Base-by-base conservation (phyloP, 2,113 vertebrate species). In the Morone chrysops region DNA sequence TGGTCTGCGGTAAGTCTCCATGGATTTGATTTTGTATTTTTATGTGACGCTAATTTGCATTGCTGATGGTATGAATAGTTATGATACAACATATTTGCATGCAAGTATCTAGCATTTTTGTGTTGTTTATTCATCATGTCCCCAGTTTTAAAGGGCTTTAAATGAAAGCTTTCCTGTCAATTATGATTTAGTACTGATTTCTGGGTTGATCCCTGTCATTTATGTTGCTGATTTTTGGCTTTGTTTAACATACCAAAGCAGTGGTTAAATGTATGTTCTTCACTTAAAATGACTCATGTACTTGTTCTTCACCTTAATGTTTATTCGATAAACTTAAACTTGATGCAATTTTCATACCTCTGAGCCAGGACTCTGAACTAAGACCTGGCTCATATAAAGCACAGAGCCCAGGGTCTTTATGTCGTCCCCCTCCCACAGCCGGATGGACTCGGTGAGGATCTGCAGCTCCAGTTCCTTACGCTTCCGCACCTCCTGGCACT, bases 401-500 rank as follows among this genome's bases (percentile, higher is more conserved):
- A 99, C 97, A 2, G 86, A 96, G 84, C 98, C 98, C 73, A 99
- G 93, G 0, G 97, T 97, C 93, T 96, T 97, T 70, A 99, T 99
- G 90, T 97, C 97, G 1, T 99, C 98, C 1, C 98, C 98, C 89
- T 99, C 98, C 98, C 98, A 99, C 87, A 96, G 96, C 3, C 97
- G 96, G 90, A 99, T 97, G 25, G 96, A 94, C 92, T 99, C 98
- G 0, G 96, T 97, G 85, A 99, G 95, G 75, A 99, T 99, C 88
- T 99, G 98, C 62, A 99, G 93, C 87, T 99, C 98, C 75, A 99
- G 96, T 81, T 99, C 98, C 86, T 99, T 99, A 61, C 98, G 94
- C 74, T 99, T 99, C 80, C 98, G 94, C 31, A 99, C 97, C 89
- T 99, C 98, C 93, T 99, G 98, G 94, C 98, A 99, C 63, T 98